These are phyloP conservation scores for Trichogramma evanescens DNA, from an alignment of 2,888 invertebrate species.

Conservation along the genomic window DNA sequence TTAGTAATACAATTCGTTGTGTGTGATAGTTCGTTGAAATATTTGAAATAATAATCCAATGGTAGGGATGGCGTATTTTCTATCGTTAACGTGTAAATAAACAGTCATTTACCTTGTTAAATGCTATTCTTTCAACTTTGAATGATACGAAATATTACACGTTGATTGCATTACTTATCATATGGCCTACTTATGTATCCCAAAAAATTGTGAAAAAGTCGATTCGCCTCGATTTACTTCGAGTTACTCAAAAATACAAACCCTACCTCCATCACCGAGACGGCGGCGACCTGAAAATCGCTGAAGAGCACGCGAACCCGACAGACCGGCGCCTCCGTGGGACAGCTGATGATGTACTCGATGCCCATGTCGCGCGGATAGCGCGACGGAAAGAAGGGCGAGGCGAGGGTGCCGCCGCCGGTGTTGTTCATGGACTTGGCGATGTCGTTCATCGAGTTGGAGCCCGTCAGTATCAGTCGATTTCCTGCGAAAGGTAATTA, in stretches of 20 bases:
- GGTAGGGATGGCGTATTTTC: no score
- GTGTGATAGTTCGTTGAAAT: no score
- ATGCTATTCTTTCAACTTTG: no score
- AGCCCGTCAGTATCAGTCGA: slow-evolving; percentile 42
- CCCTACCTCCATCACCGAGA: slow-evolving; percentile 60
- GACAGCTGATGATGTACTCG: slow-evolving; percentile 60
- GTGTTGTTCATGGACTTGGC: slow-evolving; percentile 41
- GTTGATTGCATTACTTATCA: background rate
- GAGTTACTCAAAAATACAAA: background rate
- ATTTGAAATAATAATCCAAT: no score
- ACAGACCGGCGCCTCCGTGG: slow-evolving; percentile 50
- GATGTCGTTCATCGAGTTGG: slow-evolving; percentile 28
- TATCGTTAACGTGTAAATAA: no score
- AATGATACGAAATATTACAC: background rate
- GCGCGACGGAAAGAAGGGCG: slow-evolving; percentile 62
- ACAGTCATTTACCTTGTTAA: no score
- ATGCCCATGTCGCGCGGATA: slow-evolving; percentile 62
- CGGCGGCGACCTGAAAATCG: slow-evolving; percentile 60
- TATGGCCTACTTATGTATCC: no score
- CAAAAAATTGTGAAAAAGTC: background rate
- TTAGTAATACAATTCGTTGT: no score
- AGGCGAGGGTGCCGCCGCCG: slow-evolving; percentile 53
- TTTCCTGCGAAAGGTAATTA: slow-evolving; percentile 51
- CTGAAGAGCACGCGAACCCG: slow-evolving; percentile 59
- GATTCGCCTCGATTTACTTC: no score